Evolutionary conservation across 2,888 invertebrate genomes (phyloP).

Genomic region (Acanthosepion esculentum): DNA sequence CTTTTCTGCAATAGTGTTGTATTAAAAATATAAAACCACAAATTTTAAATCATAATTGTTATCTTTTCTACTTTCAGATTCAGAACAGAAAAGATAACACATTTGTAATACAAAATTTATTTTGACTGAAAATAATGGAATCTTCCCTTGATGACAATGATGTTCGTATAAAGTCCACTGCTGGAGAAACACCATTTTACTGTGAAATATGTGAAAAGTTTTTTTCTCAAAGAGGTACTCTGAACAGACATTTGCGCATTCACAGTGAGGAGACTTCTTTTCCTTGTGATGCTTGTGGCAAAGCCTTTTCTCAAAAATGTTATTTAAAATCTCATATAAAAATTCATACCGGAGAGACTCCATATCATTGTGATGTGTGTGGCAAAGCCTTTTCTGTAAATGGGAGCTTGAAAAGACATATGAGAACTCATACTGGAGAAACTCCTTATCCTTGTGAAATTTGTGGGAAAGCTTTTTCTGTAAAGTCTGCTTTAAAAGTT

Average conservation of each 20-base stretch:
- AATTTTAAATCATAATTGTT: too few species aligned
- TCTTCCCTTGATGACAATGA: too few species aligned
- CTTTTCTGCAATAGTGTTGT: too few species aligned
- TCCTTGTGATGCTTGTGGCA: constrained; percentile 52
- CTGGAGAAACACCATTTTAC: too few species aligned
- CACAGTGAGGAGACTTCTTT: too few species aligned
- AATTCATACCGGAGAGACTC: constrained; percentile 57
- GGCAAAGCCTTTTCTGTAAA: constrained; percentile 56
- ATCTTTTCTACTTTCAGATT: too few species aligned
- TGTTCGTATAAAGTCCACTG: too few species aligned
- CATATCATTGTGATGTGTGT: constrained; percentile 58
- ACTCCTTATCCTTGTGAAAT: constrained; percentile 56
- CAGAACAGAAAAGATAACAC: too few species aligned
- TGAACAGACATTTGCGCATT: constrained; percentile 11
- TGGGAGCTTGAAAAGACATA: constrained; percentile 55
- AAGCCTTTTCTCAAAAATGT: constrained; percentile 51
- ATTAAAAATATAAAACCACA: too few species aligned
- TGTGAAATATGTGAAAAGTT: too few species aligned
- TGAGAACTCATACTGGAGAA: constrained; percentile 57
- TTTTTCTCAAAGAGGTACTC: background rate
- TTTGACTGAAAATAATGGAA: background rate
- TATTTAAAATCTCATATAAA: constrained; percentile 53
- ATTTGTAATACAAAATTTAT: too few species aligned
- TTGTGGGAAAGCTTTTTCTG: constrained; percentile 52
- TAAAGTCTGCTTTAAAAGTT: constrained; percentile 37